Conservation (phyloP, 2,113 vertebrate species). For the Mastomys natalensis region DNA sequence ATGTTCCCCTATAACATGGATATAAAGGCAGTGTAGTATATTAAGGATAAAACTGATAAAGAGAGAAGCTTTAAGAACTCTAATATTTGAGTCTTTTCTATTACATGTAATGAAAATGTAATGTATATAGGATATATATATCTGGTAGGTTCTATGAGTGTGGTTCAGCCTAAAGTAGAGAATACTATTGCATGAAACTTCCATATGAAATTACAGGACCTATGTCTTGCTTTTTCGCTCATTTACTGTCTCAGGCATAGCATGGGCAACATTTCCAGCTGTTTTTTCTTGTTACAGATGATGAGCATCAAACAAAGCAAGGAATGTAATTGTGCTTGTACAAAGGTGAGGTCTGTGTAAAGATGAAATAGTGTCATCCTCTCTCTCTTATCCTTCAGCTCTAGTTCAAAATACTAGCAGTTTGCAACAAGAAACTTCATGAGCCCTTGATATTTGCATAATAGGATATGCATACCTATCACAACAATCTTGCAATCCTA, state of each 20-base stretch:
- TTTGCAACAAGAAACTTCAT: neutral
- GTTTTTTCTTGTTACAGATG: neutral
- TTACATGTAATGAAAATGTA: neutral
- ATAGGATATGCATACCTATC: neutral
- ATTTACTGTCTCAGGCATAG: neutral
- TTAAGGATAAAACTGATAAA: neutral
- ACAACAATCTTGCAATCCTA: neutral
- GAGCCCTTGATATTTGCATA: constrained; percentile 8
- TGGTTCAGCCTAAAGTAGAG: neutral
- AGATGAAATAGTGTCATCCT: neutral
- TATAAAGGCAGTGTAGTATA: neutral
- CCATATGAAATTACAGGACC: neutral
- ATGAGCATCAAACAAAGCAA: neutral
- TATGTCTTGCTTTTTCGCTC: neutral
- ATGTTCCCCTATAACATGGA: neutral
- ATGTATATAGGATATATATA: no score
- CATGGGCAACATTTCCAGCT: neutral
- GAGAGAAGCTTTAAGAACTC: neutral
- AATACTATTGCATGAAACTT: neutral
- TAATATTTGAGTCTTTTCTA: neutral
- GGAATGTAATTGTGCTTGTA: neutral
- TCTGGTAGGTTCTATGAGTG: neutral
- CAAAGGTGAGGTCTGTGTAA: neutral
- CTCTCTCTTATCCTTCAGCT: neutral
- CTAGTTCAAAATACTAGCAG: neutral